These are phyloP conservation scores for Xenopus laevis DNA, from an alignment of 2,113 vertebrate species.

Conservation along the genomic window DNA sequence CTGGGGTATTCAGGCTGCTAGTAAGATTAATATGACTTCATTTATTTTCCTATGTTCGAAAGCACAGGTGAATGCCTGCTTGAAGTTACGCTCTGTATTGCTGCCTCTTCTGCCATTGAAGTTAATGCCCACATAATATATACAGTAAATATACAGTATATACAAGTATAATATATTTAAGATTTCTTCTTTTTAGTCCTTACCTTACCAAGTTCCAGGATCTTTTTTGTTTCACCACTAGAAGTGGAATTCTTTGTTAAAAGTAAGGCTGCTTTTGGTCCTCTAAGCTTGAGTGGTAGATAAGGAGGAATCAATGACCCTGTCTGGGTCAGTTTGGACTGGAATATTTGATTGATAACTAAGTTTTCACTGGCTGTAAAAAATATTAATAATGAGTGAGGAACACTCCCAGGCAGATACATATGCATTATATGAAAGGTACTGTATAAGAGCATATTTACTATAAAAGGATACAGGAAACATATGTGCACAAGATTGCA, in stretches of 20 bases:
- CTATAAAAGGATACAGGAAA: no score
- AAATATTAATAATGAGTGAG: slow-evolving; percentile 21
- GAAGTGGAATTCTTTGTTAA: slow-evolving; percentile 62
- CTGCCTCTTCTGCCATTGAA: no score
- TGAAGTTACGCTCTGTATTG: no score
- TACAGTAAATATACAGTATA: no score
- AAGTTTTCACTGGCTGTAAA: slow-evolving; percentile 87
- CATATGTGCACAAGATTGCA: no score
- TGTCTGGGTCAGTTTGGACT: slow-evolving; percentile 86
- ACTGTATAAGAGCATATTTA: no score
- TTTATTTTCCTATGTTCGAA: no score
- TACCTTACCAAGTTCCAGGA: slow-evolving; percentile 84
- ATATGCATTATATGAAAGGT: no score
- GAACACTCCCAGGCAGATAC: background rate
- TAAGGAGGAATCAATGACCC: slow-evolving; percentile 80
- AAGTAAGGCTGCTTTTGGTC: slow-evolving; percentile 75
- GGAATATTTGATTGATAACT: slow-evolving; percentile 87
- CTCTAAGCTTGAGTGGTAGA: slow-evolving; percentile 69
- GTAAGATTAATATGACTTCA: no score
- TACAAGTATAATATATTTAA: background rate
- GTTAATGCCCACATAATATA: no score
- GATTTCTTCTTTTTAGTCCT: slow-evolving; percentile 14
- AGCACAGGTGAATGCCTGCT: no score
- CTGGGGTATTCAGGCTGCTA: no score
- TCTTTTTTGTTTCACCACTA: slow-evolving; percentile 70